Base-by-base conservation (phyloP, 2,888 invertebrate genomes). In the Clivina fossor region DNA sequence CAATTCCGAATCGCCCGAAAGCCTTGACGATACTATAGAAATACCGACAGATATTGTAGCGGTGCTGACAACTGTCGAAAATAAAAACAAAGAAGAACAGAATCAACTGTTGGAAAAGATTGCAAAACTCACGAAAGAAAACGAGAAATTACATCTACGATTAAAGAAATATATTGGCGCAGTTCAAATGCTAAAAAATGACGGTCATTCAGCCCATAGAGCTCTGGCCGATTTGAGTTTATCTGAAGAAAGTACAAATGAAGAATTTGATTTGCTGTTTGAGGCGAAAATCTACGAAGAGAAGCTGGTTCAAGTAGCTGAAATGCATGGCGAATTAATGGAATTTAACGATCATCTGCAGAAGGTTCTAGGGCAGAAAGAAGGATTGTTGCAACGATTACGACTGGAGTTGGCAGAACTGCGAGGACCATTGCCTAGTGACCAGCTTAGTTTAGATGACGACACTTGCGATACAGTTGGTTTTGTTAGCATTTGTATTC, bases 241-340 rank as follows among this genome's bases (percentile, higher is more conserved):
- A 9, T 55, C 53, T 20, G 58, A 69, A 58, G 75, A 76, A 62
- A 66, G 66, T 7, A 64, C 64, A 35, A 62, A 66, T 1, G 72
- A 73, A 35, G 69, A 73, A 59, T 71, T 71, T 1, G 78, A 80
- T 69, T 78, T 78, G 65, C 80, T 78, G 61, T 82, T 81, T 57
- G 91, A 92, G 75, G 85, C 88, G 15, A 82, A 80, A 64, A 84
- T 89, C 61, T 93, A 90, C 74, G 90, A 93, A 73, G 83, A 80
- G 65, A 93, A 93, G 75, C 78, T 93, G 40, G 86, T 93, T 51
- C 93, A 93, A 82, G 88, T 90, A 63, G 93, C 93, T 2, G 91
- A 93, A 75, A 94, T 94, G 93, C 93, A 93, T 68, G 93, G 91
- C 0, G 93, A 94, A 70, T 75, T 94, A 47, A 91, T 93, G 88